Conservation (phyloP, 53 echinoderm and acorn worm species). For the Henricia sp. region DNA sequence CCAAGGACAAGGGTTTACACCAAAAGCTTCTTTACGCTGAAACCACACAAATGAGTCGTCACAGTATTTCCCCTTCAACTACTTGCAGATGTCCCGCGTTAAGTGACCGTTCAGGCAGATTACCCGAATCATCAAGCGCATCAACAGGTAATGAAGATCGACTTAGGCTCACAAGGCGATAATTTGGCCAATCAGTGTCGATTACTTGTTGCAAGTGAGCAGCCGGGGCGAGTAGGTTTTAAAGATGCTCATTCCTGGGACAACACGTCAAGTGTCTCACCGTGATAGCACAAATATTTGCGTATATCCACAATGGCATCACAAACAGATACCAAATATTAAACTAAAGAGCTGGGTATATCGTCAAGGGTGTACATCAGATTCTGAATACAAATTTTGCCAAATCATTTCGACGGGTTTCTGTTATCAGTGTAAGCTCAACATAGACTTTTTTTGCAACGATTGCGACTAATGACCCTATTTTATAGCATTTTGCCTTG, state of each 20-base stretch:
- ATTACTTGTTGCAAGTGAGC: background rate
- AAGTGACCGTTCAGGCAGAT: constrained; percentile 31
- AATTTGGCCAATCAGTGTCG: constrained; percentile 12
- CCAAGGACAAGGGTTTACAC: background rate
- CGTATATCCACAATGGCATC: background rate
- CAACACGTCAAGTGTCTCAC: background rate
- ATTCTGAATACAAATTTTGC: no score
- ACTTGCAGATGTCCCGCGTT: constrained; percentile 22
- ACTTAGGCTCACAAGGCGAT: background rate
- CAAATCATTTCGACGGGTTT: no score
- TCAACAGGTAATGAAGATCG: constrained; percentile 20
- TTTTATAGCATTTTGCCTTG: no score
- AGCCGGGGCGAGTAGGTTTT: no score
- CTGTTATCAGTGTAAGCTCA: no score
- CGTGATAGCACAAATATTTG: background rate
- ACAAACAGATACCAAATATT: no score
- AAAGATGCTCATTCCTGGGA: no score
- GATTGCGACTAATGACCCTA: no score
- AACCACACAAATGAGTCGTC: background rate
- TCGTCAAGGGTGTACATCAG: background rate
- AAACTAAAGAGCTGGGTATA: background rate
- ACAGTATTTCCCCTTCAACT: no score
- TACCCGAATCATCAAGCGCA: constrained; percentile 23
- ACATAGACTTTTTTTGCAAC: no score
- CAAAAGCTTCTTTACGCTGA: background rate